Conservation (phyloP, 2,888 invertebrate species). For the Microctonus hyperodae region DNA sequence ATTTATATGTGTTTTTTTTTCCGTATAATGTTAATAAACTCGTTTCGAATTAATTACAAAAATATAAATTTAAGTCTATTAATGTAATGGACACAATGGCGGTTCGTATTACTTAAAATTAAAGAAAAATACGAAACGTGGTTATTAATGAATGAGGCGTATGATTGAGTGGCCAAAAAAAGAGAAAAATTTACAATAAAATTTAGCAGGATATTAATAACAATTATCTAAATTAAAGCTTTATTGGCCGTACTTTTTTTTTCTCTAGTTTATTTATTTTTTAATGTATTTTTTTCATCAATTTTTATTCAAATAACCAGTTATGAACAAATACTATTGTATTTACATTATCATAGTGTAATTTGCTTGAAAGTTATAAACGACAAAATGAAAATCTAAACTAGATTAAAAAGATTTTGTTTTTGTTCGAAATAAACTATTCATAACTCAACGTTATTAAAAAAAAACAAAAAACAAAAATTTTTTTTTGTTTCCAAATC, state of each 20-base stretch:
- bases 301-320: too few relatives aligned
- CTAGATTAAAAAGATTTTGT: neutral
- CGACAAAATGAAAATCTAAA: neutral
- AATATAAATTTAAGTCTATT: slow-evolving; percentile 3
- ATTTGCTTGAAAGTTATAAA: neutral
- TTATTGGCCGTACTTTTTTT: slow-evolving; percentile 5
- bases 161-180: slow-evolving; percentile 6
- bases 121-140: slow-evolving; percentile 27
- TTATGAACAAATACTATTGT: neutral
- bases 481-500: neutral
- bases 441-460: neutral
- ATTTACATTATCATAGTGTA: neutral
- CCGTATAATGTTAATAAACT: neutral
- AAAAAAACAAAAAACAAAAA: neutral
- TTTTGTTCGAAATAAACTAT: neutral
- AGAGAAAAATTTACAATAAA: neutral
- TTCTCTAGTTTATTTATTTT: neutral
- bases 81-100: slow-evolving; percentile 27
- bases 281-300: neutral
- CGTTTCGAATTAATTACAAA: neutral
- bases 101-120: slow-evolving; percentile 31
- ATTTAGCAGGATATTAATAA: neutral
- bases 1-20: neutral
- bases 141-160: slow-evolving; percentile 12
- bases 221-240: slow-evolving; percentile 2